phyloP scores from a whole-genome alignment of 2,888 invertebrate genomes.

The Orthonychiurus folsomi region DNA sequence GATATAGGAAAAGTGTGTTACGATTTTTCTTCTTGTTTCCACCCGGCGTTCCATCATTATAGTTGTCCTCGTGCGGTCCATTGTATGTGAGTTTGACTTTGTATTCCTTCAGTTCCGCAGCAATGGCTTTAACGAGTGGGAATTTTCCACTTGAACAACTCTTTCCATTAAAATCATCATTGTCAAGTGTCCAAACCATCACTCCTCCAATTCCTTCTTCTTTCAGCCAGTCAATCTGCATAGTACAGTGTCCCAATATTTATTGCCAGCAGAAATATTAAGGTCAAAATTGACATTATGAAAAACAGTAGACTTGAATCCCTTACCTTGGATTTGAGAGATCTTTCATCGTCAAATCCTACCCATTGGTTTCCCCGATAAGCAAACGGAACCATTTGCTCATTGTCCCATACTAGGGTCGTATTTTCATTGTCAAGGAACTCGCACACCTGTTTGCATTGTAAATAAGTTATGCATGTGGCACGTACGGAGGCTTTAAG shows the following conservation, averaged over 20 bases:
- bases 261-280: constrained; percentile 4
- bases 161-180: constrained; percentile 87
- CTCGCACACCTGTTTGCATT: constrained; percentile 60
- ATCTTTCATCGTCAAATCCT: constrained; percentile 87
- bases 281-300: too few relatives aligned
- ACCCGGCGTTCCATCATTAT: constrained; percentile 44
- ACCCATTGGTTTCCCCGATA: constrained; percentile 87
- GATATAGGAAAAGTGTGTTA: constrained; percentile 53
- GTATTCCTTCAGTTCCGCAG: constrained; percentile 72
- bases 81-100: constrained; percentile 72
- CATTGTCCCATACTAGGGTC: constrained; percentile 89
- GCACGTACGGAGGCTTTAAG: not conserved
- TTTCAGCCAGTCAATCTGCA: constrained; percentile 82
- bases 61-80: constrained; percentile 59
- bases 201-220: constrained; percentile 91
- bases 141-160: constrained; percentile 87
- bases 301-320: not conserved
- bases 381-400: constrained; percentile 91
- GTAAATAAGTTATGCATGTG: not conserved
- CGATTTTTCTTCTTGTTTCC: constrained; percentile 83
- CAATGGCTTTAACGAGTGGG: constrained; percentile 77
- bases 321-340: constrained; percentile 76
- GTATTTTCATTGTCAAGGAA: constrained; percentile 83
- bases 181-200: constrained; percentile 91
- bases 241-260: not conserved